Evolutionary conservation across 2,888 invertebrate species (phyloP).

Genomic region (Rhopalosiphum nymphaeae): DNA sequence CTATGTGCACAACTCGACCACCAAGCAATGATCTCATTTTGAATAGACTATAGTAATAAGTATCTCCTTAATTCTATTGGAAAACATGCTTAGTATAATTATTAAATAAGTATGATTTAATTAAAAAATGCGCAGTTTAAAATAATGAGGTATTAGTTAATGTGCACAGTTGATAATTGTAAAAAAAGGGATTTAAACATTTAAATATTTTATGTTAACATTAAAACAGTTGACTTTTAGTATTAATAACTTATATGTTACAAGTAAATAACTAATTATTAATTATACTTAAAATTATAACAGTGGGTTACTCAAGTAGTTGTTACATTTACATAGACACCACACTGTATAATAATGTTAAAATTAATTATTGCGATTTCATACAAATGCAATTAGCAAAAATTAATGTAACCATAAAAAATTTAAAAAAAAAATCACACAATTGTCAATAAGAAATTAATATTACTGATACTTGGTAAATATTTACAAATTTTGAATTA

Average conservation of each 20-base stretch:
- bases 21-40: too few relatives aligned
- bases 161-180: background rate
- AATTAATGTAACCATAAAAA: conserved; percentile 26
- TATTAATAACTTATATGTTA: conserved; percentile 1
- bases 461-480: conserved; percentile 4
- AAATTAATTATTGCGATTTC: conserved; percentile 49
- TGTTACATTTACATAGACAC: background rate
- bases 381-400: conserved; percentile 33
- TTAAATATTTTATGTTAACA: background rate
- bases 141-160: background rate
- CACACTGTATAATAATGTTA: conserved; percentile 9
- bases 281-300: conserved; percentile 23
- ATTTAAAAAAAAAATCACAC: conserved; percentile 40
- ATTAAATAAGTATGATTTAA: background rate
- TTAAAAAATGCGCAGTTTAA: background rate
- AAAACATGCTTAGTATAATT: background rate
- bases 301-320: background rate
- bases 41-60: too few relatives aligned
- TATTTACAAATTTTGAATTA: conserved; percentile 18
- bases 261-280: conserved; percentile 15
- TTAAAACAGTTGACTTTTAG: background rate
- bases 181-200: background rate
- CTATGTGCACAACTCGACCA: too few relatives aligned
- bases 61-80: background rate
- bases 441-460: conserved; percentile 23